phyloP scores from a whole-genome alignment of 1,140 invertebrate genomes.

The Laupala kohalensis region DNA sequence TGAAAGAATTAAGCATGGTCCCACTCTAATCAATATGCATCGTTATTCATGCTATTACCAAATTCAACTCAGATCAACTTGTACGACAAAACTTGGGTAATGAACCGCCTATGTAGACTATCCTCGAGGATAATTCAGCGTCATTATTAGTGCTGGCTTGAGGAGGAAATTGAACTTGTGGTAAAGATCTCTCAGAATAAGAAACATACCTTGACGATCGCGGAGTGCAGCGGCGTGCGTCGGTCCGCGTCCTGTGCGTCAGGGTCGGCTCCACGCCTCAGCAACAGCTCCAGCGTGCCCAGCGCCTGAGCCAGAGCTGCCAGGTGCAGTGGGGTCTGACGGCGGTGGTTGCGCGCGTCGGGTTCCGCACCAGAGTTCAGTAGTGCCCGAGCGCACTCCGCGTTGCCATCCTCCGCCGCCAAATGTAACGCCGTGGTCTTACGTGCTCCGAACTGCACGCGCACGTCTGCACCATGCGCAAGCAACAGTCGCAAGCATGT shows the following conservation, averaged over 20 bases:
- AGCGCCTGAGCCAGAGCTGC: constrained; percentile 50
- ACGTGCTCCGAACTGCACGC: constrained; percentile 50
- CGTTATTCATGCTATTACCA: too few relatives aligned
- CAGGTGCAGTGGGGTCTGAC: constrained; percentile 25
- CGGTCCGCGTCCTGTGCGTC: constrained; percentile 51
- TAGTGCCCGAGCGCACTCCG: constrained; percentile 28
- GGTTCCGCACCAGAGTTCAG: constrained; percentile 23
- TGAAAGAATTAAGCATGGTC: too few relatives aligned
- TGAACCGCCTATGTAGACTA: too few relatives aligned
- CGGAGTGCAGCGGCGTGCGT: constrained; percentile 61
- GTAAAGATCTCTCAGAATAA: too few relatives aligned
- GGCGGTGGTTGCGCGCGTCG: constrained; percentile 24
- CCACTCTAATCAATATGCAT: too few relatives aligned
- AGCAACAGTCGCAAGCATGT: constrained; percentile 53
- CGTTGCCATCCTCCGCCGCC: constrained; percentile 33
- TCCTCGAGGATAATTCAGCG: too few relatives aligned
- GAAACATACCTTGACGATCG: constrained; percentile 49
- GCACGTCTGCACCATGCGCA: constrained; percentile 57
- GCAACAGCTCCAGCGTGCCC: constrained; percentile 52
- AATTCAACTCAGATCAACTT: too few relatives aligned
- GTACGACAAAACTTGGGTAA: too few relatives aligned
- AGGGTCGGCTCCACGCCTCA: constrained; percentile 45
- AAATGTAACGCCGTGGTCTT: constrained; percentile 36
- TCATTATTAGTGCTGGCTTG: too few relatives aligned
- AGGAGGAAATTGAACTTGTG: too few relatives aligned